Conservation (phyloP, 2,113 vertebrate genomes). For the Holacanthus passer region DNA sequence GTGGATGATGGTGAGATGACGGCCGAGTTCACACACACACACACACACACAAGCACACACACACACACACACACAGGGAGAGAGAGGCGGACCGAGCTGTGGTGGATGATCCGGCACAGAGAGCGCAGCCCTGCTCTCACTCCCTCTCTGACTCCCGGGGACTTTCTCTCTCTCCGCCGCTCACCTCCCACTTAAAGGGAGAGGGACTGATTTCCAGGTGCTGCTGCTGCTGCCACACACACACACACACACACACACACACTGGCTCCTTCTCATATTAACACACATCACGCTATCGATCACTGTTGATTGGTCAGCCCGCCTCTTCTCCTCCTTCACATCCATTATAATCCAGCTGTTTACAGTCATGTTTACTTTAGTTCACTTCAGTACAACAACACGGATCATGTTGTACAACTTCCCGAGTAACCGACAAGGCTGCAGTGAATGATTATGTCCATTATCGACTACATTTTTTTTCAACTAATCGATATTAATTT, state of each 20-base stretch:
- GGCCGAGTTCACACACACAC: too few species aligned
- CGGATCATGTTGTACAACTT: neutral
- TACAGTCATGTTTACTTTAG: neutral
- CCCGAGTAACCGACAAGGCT: neutral
- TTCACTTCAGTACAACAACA: neutral
- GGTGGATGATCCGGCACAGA: too few species aligned
- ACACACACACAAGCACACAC: too few species aligned
- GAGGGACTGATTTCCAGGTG: constrained; percentile 78
- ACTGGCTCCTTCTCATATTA: neutral
- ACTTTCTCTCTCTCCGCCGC: constrained; percentile 76
- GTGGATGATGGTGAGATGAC: neutral
- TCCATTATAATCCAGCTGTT: neutral
- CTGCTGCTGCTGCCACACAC: neutral
- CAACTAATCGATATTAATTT: neutral
- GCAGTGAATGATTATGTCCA: neutral
- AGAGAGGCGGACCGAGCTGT: neutral
- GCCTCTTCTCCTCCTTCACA: neutral
- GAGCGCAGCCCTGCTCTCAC: constrained; percentile 53
- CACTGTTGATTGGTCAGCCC: neutral
- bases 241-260: neutral
- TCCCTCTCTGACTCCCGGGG: constrained; percentile 56
- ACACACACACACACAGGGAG: too few species aligned
- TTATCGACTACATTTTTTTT: neutral
- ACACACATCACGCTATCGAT: constrained; percentile 21
- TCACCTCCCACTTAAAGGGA: constrained; percentile 89